Conservation (phyloP, 2,797 vertebrate species). For the Morus bassanus region DNA sequence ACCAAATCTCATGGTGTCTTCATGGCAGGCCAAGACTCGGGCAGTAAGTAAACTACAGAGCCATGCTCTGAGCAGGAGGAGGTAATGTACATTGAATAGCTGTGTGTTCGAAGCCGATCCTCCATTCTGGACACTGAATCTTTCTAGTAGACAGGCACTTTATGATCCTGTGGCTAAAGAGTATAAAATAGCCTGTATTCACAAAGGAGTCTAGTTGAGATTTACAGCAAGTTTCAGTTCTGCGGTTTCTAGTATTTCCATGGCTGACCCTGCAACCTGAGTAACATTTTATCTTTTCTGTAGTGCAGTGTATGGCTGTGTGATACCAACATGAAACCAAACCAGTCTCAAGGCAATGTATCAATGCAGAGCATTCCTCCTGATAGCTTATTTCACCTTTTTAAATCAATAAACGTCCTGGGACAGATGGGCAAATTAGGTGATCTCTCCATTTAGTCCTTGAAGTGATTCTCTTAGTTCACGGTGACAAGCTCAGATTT, state of each 20-base stretch:
- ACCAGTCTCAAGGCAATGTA: neutral
- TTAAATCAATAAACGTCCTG: slow-evolving; percentile 33
- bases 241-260: neutral
- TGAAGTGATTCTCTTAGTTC: slow-evolving; percentile 62
- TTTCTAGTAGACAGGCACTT: neutral
- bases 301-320: neutral
- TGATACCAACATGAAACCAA: neutral
- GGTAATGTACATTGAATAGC: neutral
- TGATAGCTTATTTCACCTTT: slow-evolving; percentile 8
- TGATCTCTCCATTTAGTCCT: slow-evolving; percentile 49
- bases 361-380: neutral
- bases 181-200: neutral
- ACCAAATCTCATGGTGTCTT: neutral
- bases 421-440: slow-evolving; percentile 63
- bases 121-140: neutral
- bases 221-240: neutral
- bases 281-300: neutral
- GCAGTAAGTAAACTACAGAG: neutral
- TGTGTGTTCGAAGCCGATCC: neutral
- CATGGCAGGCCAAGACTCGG: neutral
- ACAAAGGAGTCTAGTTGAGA: neutral
- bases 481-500: slow-evolving; percentile 66
- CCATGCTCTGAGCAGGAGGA: neutral
- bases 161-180: neutral
- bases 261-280: neutral